A percentile compares a stretch with the other conserved stretches of the same genome.
phyloP scores from a whole-genome alignment of 2,888 invertebrate genomes.

The Andrena dorsata region DNA sequence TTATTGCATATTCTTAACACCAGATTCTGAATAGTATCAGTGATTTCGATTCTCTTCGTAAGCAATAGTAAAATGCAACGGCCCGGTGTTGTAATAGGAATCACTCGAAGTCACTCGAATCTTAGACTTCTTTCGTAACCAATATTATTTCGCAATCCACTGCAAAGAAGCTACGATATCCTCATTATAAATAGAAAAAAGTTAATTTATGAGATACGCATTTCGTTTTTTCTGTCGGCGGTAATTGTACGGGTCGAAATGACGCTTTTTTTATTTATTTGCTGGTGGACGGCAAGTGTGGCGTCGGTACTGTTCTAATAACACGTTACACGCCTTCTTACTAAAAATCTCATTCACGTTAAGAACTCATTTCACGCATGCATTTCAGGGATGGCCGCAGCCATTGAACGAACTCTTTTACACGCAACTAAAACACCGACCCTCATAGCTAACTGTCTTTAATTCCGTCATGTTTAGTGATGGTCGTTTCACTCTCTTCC shows the following conservation, averaged over 20 bases:
- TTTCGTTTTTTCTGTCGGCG: neutral
- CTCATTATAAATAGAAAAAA: neutral
- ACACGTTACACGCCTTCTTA: slow-evolving; percentile 63
- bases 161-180: neutral
- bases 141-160: slow-evolving; percentile 2
- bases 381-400: slow-evolving; percentile 56
- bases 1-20: neutral
- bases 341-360: slow-evolving; percentile 74
- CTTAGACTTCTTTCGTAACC: neutral
- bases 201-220: slow-evolving; percentile 9
- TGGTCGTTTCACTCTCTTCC: slow-evolving; percentile 6
- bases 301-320: slow-evolving; percentile 56
- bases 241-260: slow-evolving; percentile 28
- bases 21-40: neutral
- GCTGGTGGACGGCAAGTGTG: neutral
- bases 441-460: slow-evolving; percentile 40
- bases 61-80: neutral
- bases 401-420: slow-evolving; percentile 53
- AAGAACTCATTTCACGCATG: slow-evolving; percentile 78
- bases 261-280: slow-evolving; percentile 29
- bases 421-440: slow-evolving; percentile 61
- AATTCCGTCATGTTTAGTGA: slow-evolving; percentile 4
- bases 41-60: neutral
- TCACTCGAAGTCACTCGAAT: neutral
- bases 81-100: neutral